These are phyloP conservation scores for Chromoteleia sp. DNA, from an alignment of 2,888 invertebrate genomes.

Conservation along the genomic window DNA sequence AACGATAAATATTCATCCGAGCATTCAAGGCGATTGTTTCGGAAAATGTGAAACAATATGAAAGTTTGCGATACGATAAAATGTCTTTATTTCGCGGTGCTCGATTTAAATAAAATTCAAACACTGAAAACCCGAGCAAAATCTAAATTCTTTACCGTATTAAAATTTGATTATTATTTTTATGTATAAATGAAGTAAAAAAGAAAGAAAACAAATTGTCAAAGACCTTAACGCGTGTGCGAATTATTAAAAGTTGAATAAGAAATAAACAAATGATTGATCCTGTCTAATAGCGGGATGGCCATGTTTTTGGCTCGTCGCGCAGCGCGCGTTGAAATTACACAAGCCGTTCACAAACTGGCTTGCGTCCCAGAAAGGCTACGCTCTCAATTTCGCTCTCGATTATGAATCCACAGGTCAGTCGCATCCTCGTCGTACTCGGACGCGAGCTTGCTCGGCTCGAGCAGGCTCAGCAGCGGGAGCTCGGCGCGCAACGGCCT, in stretches of 20 bases:
- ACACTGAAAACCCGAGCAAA: too few species aligned
- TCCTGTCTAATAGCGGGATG: not conserved
- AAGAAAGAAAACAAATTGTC: not conserved
- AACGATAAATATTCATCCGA: slow-evolving; percentile 16
- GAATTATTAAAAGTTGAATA: not conserved
- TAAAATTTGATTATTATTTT: too few species aligned
- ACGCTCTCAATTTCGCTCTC: slow-evolving; percentile 55
- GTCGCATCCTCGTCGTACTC: slow-evolving; percentile 79
- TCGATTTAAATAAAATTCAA: too few species aligned
- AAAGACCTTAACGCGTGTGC: not conserved
- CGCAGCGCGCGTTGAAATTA: not conserved
- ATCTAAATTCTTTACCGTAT: too few species aligned
- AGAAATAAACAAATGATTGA: not conserved
- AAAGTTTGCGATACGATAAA: not conserved
- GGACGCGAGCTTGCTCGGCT: slow-evolving; percentile 74
- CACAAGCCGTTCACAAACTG: slow-evolving; percentile 70
- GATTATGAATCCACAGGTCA: slow-evolving; percentile 79
- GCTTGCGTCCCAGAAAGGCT: slow-evolving; percentile 76
- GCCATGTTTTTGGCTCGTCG: slow-evolving; percentile 23
- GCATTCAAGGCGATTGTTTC: slow-evolving; percentile 7
- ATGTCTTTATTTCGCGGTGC: not conserved
- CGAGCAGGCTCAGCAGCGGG: slow-evolving; percentile 47
- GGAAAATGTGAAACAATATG: not conserved
- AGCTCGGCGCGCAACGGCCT: slow-evolving; percentile 44
- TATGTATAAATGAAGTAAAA: not conserved